phyloP scores from a whole-genome alignment of 2,888 invertebrate species.

The Athrips mouffetella region DNA sequence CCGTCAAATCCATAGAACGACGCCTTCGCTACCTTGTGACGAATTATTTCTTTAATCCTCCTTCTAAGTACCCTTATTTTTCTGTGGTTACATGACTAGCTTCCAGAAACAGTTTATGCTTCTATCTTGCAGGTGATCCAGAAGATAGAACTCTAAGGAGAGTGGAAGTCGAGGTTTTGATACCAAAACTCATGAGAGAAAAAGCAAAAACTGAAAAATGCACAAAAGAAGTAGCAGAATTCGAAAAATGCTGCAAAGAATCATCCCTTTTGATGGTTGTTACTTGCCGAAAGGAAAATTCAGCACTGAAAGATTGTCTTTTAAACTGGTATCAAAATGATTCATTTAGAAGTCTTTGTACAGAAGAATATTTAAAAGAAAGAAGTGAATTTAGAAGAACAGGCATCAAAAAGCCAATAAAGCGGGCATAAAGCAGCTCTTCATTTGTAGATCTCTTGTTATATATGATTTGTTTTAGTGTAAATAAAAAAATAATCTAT shows the following conservation, averaged over 20 bases:
- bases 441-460: neutral
- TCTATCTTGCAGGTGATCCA: slow-evolving; percentile 89
- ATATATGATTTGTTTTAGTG: slow-evolving; percentile 33
- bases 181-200: slow-evolving; percentile 93
- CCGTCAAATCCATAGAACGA: no score
- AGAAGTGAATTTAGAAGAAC: slow-evolving; percentile 89
- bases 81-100: neutral
- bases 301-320: slow-evolving; percentile 83
- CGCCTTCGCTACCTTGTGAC: no score
- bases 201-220: slow-evolving; percentile 90
- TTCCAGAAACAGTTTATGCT: no score
- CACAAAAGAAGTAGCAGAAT: slow-evolving; percentile 82
- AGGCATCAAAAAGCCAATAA: slow-evolving; percentile 82
- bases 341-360: slow-evolving; percentile 85
- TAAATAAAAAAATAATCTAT: slow-evolving; percentile 46
- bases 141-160: slow-evolving; percentile 88
- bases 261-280: slow-evolving; percentile 83
- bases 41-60: neutral
- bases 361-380: slow-evolving; percentile 87
- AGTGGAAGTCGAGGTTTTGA: slow-evolving; percentile 92
- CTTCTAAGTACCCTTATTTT: no score
- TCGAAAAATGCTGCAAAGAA: slow-evolving; percentile 85
- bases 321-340: slow-evolving; percentile 87
- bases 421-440: slow-evolving; percentile 49
- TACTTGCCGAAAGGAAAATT: slow-evolving; percentile 86